These are phyloP conservation scores for Psilopogon haemacephalus DNA, from an alignment of 2,113 vertebrate genomes.

Conservation along the genomic window DNA sequence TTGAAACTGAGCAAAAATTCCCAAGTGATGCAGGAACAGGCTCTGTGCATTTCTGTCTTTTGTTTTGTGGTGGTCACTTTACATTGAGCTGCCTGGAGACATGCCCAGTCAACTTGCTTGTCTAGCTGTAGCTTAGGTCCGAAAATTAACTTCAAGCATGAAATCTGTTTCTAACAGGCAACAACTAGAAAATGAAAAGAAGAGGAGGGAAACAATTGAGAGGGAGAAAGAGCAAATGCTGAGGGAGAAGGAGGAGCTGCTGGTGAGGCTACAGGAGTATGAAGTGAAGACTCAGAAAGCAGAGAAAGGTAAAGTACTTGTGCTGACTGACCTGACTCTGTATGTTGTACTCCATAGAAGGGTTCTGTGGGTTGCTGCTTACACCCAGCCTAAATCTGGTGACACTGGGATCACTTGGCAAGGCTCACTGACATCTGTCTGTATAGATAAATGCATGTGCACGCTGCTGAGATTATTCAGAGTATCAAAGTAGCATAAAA, in stretches of 20 bases:
- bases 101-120: neutral
- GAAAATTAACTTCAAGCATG: neutral
- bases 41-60: neutral
- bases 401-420: neutral
- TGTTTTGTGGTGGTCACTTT: neutral
- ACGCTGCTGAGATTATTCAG: neutral
- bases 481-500: neutral
- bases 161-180: slow-evolving; percentile 76
- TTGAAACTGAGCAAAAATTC: neutral
- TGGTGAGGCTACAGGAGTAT: slow-evolving; percentile 86
- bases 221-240: slow-evolving; percentile 91
- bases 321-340: accelerated
- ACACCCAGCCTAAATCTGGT: neutral
- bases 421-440: neutral
- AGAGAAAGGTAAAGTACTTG: slow-evolving; percentile 83
- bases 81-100: neutral
- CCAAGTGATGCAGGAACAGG: neutral
- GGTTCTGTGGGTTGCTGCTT: neutral
- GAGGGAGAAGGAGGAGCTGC: slow-evolving; percentile 88
- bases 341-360: neutral
- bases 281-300: slow-evolving; percentile 91
- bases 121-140: neutral
- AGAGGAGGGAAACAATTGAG: slow-evolving; percentile 88
- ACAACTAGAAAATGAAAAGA: slow-evolving; percentile 91
- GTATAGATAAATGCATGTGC: accelerated